A percentile compares a stretch with the other conserved stretches of the same genome.
Conservation (phyloP, 2,888 invertebrate species). For the Sisyra terminalis region DNA sequence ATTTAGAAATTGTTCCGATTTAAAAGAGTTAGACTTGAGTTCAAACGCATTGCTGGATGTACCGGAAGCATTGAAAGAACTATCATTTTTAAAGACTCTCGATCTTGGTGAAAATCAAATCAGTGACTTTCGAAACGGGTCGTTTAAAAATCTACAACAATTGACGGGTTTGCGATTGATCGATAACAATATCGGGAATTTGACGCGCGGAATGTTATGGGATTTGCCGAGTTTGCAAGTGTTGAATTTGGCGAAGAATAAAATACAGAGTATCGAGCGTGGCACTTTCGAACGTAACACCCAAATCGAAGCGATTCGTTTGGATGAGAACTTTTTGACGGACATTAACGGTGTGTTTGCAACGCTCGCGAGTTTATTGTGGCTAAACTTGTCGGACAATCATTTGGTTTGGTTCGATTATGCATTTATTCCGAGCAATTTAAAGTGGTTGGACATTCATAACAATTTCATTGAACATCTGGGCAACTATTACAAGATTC, state of each 20-base stretch:
- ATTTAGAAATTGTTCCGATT: slow-evolving; percentile 73
- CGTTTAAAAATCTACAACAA: slow-evolving; percentile 71
- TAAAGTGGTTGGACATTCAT: slow-evolving; percentile 83
- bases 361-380: slow-evolving; percentile 64
- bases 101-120: slow-evolving; percentile 89
- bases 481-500: slow-evolving; percentile 76
- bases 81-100: slow-evolving; percentile 70
- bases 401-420: slow-evolving; percentile 88
- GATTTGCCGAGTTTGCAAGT: slow-evolving; percentile 71
- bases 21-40: slow-evolving; percentile 78
- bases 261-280: slow-evolving; percentile 68
- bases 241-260: slow-evolving; percentile 77
- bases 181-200: slow-evolving; percentile 76
- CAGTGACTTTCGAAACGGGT: slow-evolving; percentile 62
- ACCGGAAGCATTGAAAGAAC: slow-evolving; percentile 66
- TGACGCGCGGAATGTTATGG: slow-evolving; percentile 73
- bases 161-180: slow-evolving; percentile 75
- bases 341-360: slow-evolving; percentile 84
- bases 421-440: slow-evolving; percentile 74
- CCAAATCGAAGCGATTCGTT: slow-evolving; percentile 68
- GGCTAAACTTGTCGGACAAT: slow-evolving; percentile 82
- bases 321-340: slow-evolving; percentile 76
- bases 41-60: slow-evolving; percentile 69
- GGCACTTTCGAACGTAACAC: slow-evolving; percentile 69
- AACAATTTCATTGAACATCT: slow-evolving; percentile 77